Base-by-base conservation (phyloP, 1,140 invertebrate genomes). In the Pemphigus obesinymphae region DNA sequence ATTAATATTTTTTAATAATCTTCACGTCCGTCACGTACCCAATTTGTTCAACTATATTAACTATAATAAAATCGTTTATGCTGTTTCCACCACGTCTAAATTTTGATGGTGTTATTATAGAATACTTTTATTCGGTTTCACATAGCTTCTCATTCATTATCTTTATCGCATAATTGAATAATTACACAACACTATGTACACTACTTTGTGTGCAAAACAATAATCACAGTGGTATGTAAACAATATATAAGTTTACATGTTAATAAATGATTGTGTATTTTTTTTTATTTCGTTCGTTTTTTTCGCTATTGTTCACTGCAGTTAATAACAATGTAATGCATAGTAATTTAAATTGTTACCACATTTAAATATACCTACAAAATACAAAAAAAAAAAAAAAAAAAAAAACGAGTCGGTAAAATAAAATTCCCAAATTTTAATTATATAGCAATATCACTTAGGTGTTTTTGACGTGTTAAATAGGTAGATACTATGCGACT, bases 1-100 rank as follows among this genome's bases (percentile, higher is more conserved):
- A 68, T 68, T 68, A 68, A 68, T 68, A 13, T 68, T 68, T 37
- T 68, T 68, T 37, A 68, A 68, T 37, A 40, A 68, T 68, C 37
- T 68, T 31, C 63, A 20, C 20, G 63, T 37, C 34, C 34, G 37
- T 68, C 63, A 13, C 34, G 10, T 3, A n/a, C n/a, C n/a, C n/a
- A n/a, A n/a, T n/a, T n/a, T n/a, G n/a, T n/a, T n/a, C n/a, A n/a
- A n/a, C n/a, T n/a, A n/a, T n/a, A n/a, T n/a, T n/a, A n/a, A n/a
- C n/a, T n/a, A n/a, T n/a, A n/a, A n/a, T n/a, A n/a, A n/a, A n/a
- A n/a, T n/a, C n/a, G n/a, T n/a, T 58, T 58, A 58, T 58, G 26
- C 23, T 55, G 26, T 26, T 58, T 26, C 26, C 4, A 53, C n/a
- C 20, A 55, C 23, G 20, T 15, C 13, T 15, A 31, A 61, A 29